phyloP scores from a whole-genome alignment of 2,113 vertebrate species.

The Zosterops lateralis region DNA sequence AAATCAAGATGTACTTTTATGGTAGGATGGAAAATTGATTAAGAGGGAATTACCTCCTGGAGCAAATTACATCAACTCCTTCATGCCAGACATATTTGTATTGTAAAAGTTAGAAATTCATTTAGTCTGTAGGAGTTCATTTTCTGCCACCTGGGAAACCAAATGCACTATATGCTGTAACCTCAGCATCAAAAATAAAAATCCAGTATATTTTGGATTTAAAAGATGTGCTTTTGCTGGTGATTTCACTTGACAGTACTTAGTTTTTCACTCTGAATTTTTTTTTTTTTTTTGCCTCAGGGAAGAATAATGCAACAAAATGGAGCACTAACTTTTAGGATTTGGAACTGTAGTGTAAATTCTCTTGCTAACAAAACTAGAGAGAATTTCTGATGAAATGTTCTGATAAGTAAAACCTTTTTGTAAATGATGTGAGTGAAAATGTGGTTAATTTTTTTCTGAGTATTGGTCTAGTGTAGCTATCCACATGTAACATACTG shows the following conservation, averaged over 20 bases:
- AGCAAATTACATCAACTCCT: not conserved
- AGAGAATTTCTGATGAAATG: not conserved
- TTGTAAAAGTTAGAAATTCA: not conserved
- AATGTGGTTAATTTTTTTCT: not conserved
- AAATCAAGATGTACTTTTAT: conserved; percentile 31
- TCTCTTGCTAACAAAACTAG: not conserved
- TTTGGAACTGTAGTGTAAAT: not conserved
- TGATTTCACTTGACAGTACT: not conserved
- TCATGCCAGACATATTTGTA: conserved; percentile 20
- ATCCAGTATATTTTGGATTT: not conserved
- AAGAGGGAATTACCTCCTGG: conserved; percentile 35
- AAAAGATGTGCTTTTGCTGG: not conserved
- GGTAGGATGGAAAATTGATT: conserved; percentile 35
- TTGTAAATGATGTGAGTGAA: not conserved
- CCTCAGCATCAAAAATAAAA: not conserved
- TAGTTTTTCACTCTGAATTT: not conserved
- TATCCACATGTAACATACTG: not conserved
- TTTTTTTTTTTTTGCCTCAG: not conserved
- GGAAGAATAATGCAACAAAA: not conserved
- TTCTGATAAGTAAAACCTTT: not conserved
- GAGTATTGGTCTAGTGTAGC: not conserved
- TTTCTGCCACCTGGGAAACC: not conserved
- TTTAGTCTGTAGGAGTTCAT: not conserved
- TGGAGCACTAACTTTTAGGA: not conserved
- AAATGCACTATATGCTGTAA: not conserved